Percentiles rank a stretch among this genome's conserved stretches.
phyloP scores from a whole-genome alignment of 2,797 vertebrate species.

The Crocodylus rhombifer region DNA sequence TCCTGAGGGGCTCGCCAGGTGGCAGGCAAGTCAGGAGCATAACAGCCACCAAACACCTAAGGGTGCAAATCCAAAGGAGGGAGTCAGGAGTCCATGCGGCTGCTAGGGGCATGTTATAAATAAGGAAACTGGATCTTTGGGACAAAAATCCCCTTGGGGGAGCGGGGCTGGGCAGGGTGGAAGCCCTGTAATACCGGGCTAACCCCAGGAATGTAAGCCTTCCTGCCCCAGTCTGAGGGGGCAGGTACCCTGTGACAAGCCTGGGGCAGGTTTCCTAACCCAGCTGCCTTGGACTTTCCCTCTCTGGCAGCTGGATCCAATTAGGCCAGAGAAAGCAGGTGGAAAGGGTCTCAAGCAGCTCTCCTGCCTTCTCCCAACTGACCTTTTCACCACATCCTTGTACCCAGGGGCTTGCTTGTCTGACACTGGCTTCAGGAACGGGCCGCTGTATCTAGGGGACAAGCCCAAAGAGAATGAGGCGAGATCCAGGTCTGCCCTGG shows the following conservation, averaged over 20 bases:
- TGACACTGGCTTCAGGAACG: constrained; percentile 93
- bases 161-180: neutral
- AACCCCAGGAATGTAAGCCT: neutral
- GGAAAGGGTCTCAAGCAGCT: neutral
- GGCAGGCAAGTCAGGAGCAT: neutral
- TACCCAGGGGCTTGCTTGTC: constrained; percentile 96
- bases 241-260: neutral
- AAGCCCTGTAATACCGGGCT: neutral
- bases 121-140: neutral
- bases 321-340: constrained; percentile 11
- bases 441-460: constrained; percentile 80
- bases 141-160: neutral
- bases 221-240: neutral
- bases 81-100: neutral
- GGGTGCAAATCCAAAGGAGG: neutral
- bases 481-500: neutral
- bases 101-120: neutral
- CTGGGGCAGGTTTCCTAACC: neutral
- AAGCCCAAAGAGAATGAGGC: constrained; percentile 52
- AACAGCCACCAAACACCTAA: neutral
- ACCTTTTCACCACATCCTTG: constrained; percentile 95
- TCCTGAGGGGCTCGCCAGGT: neutral
- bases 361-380: constrained; percentile 63
- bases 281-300: neutral
- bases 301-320: constrained; percentile 11